Base-by-base conservation (phyloP, 2,797 vertebrate genomes). In the Picus viridis region DNA sequence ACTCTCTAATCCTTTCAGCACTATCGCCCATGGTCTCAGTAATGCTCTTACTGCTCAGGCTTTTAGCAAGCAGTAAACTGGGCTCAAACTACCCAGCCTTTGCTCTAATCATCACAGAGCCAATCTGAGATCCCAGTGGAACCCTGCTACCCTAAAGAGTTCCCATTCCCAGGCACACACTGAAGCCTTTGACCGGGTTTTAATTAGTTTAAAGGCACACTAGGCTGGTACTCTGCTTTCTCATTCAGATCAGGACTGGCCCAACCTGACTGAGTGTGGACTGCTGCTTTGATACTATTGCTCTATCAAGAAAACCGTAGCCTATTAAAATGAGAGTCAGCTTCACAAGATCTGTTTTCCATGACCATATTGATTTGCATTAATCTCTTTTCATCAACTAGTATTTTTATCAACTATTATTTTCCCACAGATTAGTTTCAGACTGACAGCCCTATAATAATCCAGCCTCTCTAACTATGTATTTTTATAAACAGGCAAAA, bases 401-500 rank as follows among this genome's bases (percentile, higher is more conserved):
- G 12, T 39, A 39, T 39, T 20, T 41, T 1, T 29, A 74, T 47
- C 36, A 78, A 11, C 45, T 89, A 22, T 32, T 87, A 5, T 92
- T 90, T 92, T 68, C 47, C 17, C 39, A 63, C 65, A 18, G 47
- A 56, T 93, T 91, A 30, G 39, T 86, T 71, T 93, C 51, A 83
- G 62, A 27, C 51, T 90, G 83, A 56, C 49, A 73, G 58, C 24
- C 17, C 71, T 83, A 4, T 80, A 83, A 72, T 63, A 76, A 85
- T 56, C 71, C 12, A 6, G 3, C 49, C 27, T 92, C 23, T 43
- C 32, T 69, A 65, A 56, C 45, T 81, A 24, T 4, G 2, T 16
- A 12, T 39, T 49, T 86, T 64, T 61, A 79, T 27, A 83, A 74
- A 80, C 27, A 74, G 39, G 67, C 41, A 77, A 83, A 80, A 87